A percentile compares a stretch with the other conserved stretches of the same genome.
Conservation (phyloP, 1,140 invertebrate species). For the Plectrocnemia conspersa region DNA sequence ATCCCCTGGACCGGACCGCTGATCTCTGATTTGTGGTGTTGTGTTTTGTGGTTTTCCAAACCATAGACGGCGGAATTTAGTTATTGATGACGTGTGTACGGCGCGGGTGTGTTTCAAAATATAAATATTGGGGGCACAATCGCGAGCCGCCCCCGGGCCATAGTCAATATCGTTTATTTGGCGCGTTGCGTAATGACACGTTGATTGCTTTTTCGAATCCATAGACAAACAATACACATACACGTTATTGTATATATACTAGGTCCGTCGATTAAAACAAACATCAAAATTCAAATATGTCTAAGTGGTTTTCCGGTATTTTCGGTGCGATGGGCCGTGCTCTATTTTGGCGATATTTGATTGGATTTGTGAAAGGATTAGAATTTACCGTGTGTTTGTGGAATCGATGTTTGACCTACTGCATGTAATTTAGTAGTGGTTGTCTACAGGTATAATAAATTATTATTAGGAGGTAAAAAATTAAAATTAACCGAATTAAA, state of each 20-base stretch:
- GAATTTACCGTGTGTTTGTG: too few relatives aligned
- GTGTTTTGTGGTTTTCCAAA: not conserved
- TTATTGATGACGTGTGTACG: too few relatives aligned
- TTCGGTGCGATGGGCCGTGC: not conserved
- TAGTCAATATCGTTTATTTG: constrained; percentile 10
- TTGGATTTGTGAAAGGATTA: too few relatives aligned
- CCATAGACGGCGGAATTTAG: not conserved
- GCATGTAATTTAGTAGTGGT: too few relatives aligned
- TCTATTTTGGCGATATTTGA: too few relatives aligned
- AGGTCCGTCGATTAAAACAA: not conserved
- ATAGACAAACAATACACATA: not conserved
- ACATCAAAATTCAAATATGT: not conserved
- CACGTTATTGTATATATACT: too few relatives aligned
- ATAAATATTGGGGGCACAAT: not conserved
- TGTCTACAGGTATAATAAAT: too few relatives aligned
- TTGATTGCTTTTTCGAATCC: constrained; percentile 14
- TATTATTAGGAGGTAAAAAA: too few relatives aligned
- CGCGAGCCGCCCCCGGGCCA: not conserved
- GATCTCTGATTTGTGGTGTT: constrained; percentile 22
- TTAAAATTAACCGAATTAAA: too few relatives aligned
- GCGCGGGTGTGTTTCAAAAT: not conserved
- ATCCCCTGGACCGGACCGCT: not conserved
- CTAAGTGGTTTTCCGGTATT: constrained; percentile 7
- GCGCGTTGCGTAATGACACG: constrained; percentile 12
- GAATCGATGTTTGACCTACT: too few relatives aligned